A percentile compares a stretch with the other conserved stretches of the same genome.
phyloP scores from a whole-genome alignment of 2,888 invertebrate genomes.

The Platycheirus albimanus region DNA sequence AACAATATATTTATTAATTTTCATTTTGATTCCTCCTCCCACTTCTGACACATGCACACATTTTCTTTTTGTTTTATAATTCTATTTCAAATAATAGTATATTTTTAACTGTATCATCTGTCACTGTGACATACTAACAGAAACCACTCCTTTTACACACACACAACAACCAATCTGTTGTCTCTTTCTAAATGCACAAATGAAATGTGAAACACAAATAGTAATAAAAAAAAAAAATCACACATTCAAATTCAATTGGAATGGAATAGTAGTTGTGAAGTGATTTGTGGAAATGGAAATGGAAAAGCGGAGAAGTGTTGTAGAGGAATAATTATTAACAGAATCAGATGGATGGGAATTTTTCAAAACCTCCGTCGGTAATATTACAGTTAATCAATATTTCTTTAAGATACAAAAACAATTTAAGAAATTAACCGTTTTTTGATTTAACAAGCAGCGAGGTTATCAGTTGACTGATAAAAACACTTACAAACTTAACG shows the following conservation, averaged over 20 bases:
- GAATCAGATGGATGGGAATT: background rate
- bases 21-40: slow-evolving; percentile 38
- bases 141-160: slow-evolving; percentile 56
- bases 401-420: no score
- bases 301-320: no score
- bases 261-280: slow-evolving; percentile 26
- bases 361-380: background rate
- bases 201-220: slow-evolving; percentile 58
- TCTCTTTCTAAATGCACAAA: slow-evolving; percentile 69
- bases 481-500: slow-evolving; percentile 63
- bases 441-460: slow-evolving; percentile 33
- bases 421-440: slow-evolving; percentile 48
- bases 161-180: slow-evolving; percentile 2
- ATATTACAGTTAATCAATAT: no score
- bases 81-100: slow-evolving; percentile 29
- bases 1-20: background rate
- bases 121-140: slow-evolving; percentile 41
- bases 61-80: slow-evolving; percentile 25
- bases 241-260: slow-evolving; percentile 27
- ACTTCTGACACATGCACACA: slow-evolving; percentile 42
- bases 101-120: no score
- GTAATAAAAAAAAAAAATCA: slow-evolving; percentile 43
- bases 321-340: no score
- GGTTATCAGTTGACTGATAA: slow-evolving; percentile 54
- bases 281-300: background rate